Evolutionary conservation across 2,888 invertebrate genomes (phyloP).

Genomic region (Cheilosia variabilis): DNA sequence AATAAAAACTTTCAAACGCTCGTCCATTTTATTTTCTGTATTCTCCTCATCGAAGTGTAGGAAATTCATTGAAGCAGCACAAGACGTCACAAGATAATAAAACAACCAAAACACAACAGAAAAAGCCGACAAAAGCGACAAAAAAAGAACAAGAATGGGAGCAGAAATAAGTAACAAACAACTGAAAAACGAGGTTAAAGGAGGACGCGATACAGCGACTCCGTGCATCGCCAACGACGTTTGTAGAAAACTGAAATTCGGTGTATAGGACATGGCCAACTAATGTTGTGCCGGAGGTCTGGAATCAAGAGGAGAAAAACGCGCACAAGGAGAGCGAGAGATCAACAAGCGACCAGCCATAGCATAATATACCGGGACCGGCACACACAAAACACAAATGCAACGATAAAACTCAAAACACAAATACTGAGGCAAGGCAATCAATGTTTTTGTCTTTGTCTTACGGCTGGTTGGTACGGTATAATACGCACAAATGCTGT

Average conservation of each 20-base stretch:
- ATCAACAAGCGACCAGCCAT: constrained; percentile 68
- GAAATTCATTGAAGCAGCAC: constrained; percentile 61
- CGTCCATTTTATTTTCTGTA: constrained; percentile 70
- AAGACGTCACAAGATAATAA: constrained; percentile 62
- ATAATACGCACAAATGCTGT: constrained; percentile 50
- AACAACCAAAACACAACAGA: constrained; percentile 56
- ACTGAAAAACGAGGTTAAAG: constrained; percentile 63
- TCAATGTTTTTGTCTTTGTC: constrained; percentile 70
- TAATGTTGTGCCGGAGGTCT: constrained; percentile 71
- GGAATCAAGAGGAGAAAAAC: constrained; percentile 65
- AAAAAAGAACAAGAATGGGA: constrained; percentile 63
- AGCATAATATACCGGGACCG: constrained; percentile 30
- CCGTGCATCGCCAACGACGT: constrained; percentile 72
- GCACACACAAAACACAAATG: constrained; percentile 27
- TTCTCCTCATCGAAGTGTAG: constrained; percentile 44
- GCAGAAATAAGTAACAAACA: constrained; percentile 57
- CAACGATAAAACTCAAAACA: constrained; percentile 16
- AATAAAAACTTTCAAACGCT: constrained; percentile 67
- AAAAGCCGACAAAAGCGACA: constrained; percentile 61
- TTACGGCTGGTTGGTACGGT: constrained; percentile 11
- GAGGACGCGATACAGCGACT: constrained; percentile 60
- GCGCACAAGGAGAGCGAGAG: constrained; percentile 57
- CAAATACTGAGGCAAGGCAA: constrained; percentile 48
- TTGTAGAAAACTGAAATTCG: constrained; percentile 66
- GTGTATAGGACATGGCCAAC: constrained; percentile 68